Conservation (phyloP, 2,113 vertebrate genomes). For the Lonchura striata region DNA sequence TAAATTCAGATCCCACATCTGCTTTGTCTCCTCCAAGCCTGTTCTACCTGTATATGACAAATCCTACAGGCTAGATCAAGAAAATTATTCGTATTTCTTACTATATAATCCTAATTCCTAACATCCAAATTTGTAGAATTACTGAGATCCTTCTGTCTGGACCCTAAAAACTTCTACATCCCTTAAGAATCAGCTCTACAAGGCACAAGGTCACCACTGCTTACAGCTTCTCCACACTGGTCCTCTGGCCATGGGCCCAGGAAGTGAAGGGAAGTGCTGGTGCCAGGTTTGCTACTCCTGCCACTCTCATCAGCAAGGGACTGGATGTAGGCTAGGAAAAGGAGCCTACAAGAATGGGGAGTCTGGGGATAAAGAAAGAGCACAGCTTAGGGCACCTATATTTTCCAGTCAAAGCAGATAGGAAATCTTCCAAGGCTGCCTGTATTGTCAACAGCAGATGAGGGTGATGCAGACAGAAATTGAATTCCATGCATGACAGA, state of each 20-base stretch:
- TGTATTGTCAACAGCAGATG: background rate
- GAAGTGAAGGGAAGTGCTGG: background rate
- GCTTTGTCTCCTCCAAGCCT: background rate
- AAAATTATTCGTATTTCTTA: background rate
- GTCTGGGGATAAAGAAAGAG: background rate
- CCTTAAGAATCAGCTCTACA: background rate
- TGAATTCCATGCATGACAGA: fast-evolving
- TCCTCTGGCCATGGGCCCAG: background rate
- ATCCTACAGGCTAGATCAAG: background rate
- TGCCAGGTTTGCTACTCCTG: background rate
- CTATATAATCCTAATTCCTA: background rate
- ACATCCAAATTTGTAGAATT: background rate
- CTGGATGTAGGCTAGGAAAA: background rate
- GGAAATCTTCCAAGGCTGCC: background rate
- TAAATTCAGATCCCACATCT: background rate
- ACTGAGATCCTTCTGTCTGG: background rate
- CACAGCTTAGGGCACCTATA: background rate
- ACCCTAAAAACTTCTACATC: background rate
- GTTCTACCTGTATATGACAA: background rate
- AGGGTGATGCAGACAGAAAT: background rate
- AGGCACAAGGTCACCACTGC: background rate
- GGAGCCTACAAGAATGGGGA: background rate
- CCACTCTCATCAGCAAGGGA: background rate
- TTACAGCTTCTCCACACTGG: background rate
- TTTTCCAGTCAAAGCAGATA: background rate